Conservation (phyloP, 92 coral and sea anemone genomes). For the Scolanthus callimorphus region DNA sequence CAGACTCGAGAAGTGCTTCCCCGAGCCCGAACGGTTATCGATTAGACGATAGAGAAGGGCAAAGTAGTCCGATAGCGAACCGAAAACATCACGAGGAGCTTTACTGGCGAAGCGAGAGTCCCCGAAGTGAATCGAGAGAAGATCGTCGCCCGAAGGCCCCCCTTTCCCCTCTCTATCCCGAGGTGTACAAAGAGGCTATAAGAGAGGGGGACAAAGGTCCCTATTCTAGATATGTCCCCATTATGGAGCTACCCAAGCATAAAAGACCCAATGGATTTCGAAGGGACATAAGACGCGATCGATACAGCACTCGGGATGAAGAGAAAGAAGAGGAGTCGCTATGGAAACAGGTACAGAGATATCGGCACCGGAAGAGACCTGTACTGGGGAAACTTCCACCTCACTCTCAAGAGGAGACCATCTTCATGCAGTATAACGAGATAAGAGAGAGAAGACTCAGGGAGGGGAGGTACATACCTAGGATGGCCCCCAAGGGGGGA, state of each 20-base stretch:
- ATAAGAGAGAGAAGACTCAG: slow-evolving; percentile 46
- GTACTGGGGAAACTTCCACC: slow-evolving; percentile 21
- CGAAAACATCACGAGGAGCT: slow-evolving; percentile 23
- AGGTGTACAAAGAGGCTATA: not conserved
- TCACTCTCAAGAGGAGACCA: slow-evolving; percentile 48
- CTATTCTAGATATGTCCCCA: not conserved
- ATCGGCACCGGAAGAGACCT: slow-evolving; percentile 54
- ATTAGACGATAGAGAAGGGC: slow-evolving; percentile 18
- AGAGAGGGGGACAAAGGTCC: not conserved
- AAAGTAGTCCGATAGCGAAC: slow-evolving; percentile 12
- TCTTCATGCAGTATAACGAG: slow-evolving; percentile 72
- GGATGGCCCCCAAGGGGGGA: not conserved
- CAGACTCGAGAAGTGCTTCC: slow-evolving; percentile 8
- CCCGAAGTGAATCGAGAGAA: not conserved
- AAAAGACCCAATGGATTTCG: not conserved
- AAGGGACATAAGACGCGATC: slow-evolving; percentile 4
- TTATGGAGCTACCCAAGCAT: not conserved
- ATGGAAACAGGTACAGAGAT: slow-evolving; percentile 65
- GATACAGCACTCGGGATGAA: slow-evolving; percentile 1
- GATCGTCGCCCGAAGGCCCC: not conserved
- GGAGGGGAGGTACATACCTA: slow-evolving; percentile 41
- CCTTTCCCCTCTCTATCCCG: not conserved
- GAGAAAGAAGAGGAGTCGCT: slow-evolving; percentile 61
- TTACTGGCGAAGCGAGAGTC: slow-evolving; percentile 7
- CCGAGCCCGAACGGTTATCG: slow-evolving; percentile 37